Evolutionary conservation across 2,113 vertebrate genomes (phyloP).

Genomic region (Ammospiza nelsoni): DNA sequence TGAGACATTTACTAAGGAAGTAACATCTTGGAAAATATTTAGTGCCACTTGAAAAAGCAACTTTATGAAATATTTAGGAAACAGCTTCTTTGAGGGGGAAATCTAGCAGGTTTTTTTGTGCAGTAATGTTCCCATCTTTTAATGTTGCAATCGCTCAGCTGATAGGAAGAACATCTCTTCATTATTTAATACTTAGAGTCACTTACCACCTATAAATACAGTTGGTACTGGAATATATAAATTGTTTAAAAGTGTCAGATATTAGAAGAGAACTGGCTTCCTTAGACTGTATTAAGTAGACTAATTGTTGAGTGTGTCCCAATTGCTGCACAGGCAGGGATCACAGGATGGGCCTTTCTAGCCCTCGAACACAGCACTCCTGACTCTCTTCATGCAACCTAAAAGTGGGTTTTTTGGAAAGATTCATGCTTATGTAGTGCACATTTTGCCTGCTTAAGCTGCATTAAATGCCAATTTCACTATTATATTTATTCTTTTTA

Average conservation of each 20-base stretch:
- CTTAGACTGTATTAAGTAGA: not conserved
- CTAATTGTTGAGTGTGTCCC: not conserved
- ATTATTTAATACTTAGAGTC: constrained; percentile 2
- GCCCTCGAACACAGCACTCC: not conserved
- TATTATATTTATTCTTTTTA: not conserved
- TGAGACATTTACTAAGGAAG: not conserved
- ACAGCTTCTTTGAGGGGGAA: not conserved
- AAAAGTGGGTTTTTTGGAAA: not conserved
- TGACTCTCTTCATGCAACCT: not conserved
- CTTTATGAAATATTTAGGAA: not conserved
- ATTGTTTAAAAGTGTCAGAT: not conserved
- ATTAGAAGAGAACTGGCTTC: not conserved
- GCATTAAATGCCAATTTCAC: not conserved
- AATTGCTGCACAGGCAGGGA: not conserved
- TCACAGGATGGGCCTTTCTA: not conserved
- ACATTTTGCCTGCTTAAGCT: not conserved
- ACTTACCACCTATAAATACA: not conserved
- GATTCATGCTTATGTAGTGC: not conserved
- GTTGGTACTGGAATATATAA: not conserved
- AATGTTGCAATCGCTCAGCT: not conserved
- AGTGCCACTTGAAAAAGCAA: not conserved
- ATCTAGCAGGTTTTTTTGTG: not conserved
- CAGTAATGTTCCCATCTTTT: not conserved
- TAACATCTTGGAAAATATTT: constrained; percentile 23
- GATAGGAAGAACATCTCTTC: not conserved